Percentiles rank a stretch among this genome's conserved stretches.
phyloP scores from a whole-genome alignment of 2,113 vertebrate species.

The Perognathus longimembris region DNA sequence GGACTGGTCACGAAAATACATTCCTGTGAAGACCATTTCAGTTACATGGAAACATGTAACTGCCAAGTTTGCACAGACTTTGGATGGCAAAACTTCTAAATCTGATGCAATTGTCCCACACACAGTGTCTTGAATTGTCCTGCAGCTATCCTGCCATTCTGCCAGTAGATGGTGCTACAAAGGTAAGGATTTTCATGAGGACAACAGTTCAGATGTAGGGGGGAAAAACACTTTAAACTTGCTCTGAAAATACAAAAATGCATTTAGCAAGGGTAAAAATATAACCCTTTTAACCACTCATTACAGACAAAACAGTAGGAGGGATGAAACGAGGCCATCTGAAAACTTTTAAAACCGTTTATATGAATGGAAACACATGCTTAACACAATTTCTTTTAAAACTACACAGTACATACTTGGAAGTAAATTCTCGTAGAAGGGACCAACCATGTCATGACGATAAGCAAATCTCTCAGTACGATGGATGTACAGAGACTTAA shows the following conservation, averaged over 20 bases:
- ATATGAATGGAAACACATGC: constrained; percentile 89
- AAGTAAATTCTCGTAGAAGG: constrained; percentile 85
- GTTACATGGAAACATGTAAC: constrained; percentile 70
- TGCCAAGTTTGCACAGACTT: constrained; percentile 76
- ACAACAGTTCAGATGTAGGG: constrained; percentile 78
- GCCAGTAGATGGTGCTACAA: constrained; percentile 86
- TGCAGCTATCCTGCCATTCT: constrained; percentile 80
- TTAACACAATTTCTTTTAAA: constrained; percentile 87
- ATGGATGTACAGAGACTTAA: constrained; percentile 85
- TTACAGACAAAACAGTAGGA: constrained; percentile 85
- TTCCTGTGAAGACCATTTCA: constrained; percentile 77
- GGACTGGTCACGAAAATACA: constrained; percentile 48
- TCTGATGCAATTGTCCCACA: constrained; percentile 73
- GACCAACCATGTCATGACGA: constrained; percentile 83
- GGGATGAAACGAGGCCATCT: constrained; percentile 83
- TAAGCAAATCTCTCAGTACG: constrained; percentile 83
- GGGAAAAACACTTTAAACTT: constrained; percentile 75
- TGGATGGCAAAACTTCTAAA: constrained; percentile 70
- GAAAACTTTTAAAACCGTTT: constrained; percentile 87
- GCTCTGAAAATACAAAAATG: constrained; percentile 83
- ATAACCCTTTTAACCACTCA: constrained; percentile 83
- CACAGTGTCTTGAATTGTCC: constrained; percentile 73
- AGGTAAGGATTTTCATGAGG: constrained; percentile 75
- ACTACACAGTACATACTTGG: constrained; percentile 86
- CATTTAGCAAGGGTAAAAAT: constrained; percentile 74